phyloP scores from a whole-genome alignment of 2,888 invertebrate genomes.

The Acleris literana region DNA sequence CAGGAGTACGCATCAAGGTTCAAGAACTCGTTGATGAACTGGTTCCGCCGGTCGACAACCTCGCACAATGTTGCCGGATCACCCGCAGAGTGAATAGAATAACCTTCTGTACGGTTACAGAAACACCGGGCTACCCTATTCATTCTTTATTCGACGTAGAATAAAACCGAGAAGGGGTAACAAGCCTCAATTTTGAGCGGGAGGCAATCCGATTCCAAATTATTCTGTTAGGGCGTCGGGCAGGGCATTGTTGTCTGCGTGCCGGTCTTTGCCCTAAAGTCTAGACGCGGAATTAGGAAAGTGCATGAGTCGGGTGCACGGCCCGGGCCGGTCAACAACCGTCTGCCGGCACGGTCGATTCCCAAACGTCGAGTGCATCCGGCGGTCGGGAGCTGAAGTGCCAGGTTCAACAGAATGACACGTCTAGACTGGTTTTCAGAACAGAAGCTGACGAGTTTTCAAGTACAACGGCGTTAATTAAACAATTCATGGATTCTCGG shows the following conservation, averaged over 20 bases:
- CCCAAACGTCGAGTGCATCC: conserved; percentile 16
- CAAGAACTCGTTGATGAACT: conserved; percentile 43
- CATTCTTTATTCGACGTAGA: too few species aligned
- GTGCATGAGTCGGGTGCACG: conserved; percentile 29
- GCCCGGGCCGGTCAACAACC: conserved; percentile 38
- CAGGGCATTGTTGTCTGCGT: conserved; percentile 36
- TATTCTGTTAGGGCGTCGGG: conserved; percentile 7
- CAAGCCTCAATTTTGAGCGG: background rate
- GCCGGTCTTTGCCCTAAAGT: conserved; percentile 53
- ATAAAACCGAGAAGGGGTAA: too few species aligned
- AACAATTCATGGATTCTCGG: too few species aligned
- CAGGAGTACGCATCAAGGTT: conserved; percentile 15
- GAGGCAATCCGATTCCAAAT: conserved; percentile 14
- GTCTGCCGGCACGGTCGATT: conserved; percentile 35
- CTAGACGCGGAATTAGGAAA: conserved; percentile 59
- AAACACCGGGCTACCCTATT: too few species aligned
- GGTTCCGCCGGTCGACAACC: conserved; percentile 57
- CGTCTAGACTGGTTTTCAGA: background rate
- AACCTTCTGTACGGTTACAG: background rate
- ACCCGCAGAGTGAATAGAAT: conserved; percentile 5
- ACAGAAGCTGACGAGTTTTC: background rate
- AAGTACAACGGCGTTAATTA: too few species aligned
- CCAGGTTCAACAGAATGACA: background rate
- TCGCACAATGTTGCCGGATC: conserved; percentile 13
- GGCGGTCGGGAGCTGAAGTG: conserved; percentile 1